Conservation (phyloP, 2,113 vertebrate genomes). For the Peromyscus leucopus region DNA sequence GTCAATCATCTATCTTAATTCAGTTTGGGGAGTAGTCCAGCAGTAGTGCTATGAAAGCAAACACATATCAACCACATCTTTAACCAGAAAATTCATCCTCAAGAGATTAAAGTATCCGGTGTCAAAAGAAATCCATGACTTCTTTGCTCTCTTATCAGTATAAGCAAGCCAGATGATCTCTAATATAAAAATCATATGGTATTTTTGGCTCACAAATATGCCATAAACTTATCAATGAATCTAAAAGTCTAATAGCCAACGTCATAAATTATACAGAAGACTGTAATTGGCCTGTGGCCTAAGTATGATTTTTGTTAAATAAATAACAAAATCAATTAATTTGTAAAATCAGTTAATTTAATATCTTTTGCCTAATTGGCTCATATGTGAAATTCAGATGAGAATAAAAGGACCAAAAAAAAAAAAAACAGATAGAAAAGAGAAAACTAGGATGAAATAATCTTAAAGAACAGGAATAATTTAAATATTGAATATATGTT, state of each 20-base stretch:
- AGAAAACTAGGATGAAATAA: neutral
- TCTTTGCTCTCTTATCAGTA: neutral
- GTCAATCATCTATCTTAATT: neutral
- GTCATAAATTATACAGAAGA: constrained; percentile 2
- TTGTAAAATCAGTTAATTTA: constrained; percentile 6
- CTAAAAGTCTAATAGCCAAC: neutral
- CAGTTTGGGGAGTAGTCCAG: neutral
- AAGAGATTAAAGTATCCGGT: neutral
- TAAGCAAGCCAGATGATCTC: neutral
- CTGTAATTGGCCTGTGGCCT: neutral
- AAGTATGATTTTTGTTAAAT: constrained; percentile 37
- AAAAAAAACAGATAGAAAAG: neutral
- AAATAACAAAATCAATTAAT: constrained; percentile 51
- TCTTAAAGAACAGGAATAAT: neutral
- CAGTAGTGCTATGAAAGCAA: neutral
- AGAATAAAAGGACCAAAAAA: constrained; percentile 26
- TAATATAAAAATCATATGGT: constrained; percentile 21
- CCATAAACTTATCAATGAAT: neutral
- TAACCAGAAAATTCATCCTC: constrained; percentile 21
- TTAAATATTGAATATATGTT: neutral
- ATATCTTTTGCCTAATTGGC: neutral
- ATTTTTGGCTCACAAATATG: constrained; percentile 46
- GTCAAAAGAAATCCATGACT: neutral
- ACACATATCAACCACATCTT: neutral
- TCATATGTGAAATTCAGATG: constrained; percentile 6